These are phyloP conservation scores for Ganaspis brasiliensis DNA, from an alignment of 2,888 invertebrate genomes.

Conservation along the genomic window DNA sequence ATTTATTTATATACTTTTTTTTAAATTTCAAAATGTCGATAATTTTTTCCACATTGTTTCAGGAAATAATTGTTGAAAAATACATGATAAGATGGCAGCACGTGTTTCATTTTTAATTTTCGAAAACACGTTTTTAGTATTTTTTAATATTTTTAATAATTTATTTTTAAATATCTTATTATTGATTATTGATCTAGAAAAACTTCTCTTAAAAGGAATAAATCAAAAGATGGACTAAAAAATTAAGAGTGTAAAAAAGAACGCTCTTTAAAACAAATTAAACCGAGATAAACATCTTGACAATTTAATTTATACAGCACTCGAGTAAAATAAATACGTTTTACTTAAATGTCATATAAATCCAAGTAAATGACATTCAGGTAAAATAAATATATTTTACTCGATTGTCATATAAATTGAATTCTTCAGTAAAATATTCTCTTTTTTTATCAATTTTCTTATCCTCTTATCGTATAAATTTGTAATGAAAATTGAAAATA, in stretches of 20 bases:
- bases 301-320: neutral
- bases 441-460: neutral
- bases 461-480: neutral
- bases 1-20: too few species aligned
- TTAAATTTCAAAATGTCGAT: neutral
- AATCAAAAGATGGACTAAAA: neutral
- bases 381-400: too few species aligned
- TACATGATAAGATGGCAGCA: conserved; percentile 31
- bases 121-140: neutral
- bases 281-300: neutral
- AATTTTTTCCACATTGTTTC: conserved; percentile 3
- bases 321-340: neutral
- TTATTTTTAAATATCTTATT: too few species aligned
- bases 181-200: too few species aligned
- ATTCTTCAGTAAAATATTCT: neutral
- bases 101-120: neutral
- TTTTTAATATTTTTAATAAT: too few species aligned
- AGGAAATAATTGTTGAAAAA: conserved; percentile 1
- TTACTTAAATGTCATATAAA: too few species aligned
- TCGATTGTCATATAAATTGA: too few species aligned
- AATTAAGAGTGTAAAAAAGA: neutral
- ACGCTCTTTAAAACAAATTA: neutral
- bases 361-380: too few species aligned
- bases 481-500: neutral
- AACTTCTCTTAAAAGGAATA: too few species aligned